phyloP scores from a whole-genome alignment of 2,797 vertebrate species.

The Cyclura pinguis region DNA sequence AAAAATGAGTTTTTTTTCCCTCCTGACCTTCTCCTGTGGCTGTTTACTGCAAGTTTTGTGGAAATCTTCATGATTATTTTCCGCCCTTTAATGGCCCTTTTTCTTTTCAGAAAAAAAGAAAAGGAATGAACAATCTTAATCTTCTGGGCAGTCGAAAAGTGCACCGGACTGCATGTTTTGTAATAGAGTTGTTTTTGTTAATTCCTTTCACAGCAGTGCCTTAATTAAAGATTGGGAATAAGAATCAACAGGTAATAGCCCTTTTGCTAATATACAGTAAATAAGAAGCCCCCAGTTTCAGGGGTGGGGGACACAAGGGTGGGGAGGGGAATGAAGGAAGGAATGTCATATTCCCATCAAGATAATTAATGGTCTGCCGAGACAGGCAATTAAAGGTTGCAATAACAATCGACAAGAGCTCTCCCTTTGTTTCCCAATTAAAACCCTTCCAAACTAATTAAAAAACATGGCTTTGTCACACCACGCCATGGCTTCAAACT shows the following conservation, averaged over 20 bases:
- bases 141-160: slow-evolving; percentile 55
- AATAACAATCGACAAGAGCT: slow-evolving; percentile 66
- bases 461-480: slow-evolving; percentile 62
- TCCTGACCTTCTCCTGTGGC: slow-evolving; percentile 69
- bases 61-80: slow-evolving; percentile 48
- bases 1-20: slow-evolving; percentile 21
- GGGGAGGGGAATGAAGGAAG: not conserved
- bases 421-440: slow-evolving; percentile 71
- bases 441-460: slow-evolving; percentile 75
- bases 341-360: slow-evolving; percentile 67
- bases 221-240: slow-evolving; percentile 75
- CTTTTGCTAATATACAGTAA: slow-evolving; percentile 60
- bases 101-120: slow-evolving; percentile 71
- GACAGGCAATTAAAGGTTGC: slow-evolving; percentile 72
- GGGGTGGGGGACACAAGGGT: slow-evolving; percentile 5
- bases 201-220: slow-evolving; percentile 76
- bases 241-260: slow-evolving; percentile 73
- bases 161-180: slow-evolving; percentile 73
- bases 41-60: slow-evolving; percentile 67
- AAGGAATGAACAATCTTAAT: slow-evolving; percentile 69
- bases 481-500: slow-evolving; percentile 60
- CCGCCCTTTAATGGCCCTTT: slow-evolving; percentile 61
- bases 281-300: slow-evolving; percentile 60
- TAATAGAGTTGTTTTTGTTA: slow-evolving; percentile 76
- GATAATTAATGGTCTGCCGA: slow-evolving; percentile 67